These are phyloP conservation scores for Tapera naevia DNA, from an alignment of 2,797 vertebrate genomes.

Conservation along the genomic window DNA sequence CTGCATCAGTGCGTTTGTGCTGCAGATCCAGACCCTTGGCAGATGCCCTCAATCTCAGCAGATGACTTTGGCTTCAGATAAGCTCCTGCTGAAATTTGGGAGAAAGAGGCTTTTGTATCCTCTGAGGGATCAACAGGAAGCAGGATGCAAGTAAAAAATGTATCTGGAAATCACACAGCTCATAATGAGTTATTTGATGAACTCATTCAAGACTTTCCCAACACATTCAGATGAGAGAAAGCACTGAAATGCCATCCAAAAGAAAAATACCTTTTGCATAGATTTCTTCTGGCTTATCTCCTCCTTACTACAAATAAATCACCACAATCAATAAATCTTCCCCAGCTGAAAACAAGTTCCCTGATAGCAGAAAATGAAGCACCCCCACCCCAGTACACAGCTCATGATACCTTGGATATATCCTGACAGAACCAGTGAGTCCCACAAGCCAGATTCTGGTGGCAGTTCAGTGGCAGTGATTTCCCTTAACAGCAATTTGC, in stretches of 20 bases:
- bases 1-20: neutral
- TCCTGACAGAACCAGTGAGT: neutral
- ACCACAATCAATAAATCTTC: neutral
- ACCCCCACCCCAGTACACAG: neutral
- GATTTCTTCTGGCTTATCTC: neutral
- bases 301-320: neutral
- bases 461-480: neutral
- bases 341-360: neutral
- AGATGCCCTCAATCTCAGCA: neutral
- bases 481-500: neutral
- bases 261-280: constrained; percentile 12
- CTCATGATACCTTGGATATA: neutral
- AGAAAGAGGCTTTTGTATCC: neutral
- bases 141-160: neutral
- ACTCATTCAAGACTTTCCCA: neutral
- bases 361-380: neutral
- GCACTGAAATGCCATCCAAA: neutral
- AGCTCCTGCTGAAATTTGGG: neutral
- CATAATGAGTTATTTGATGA: neutral
- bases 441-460: neutral
- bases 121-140: neutral
- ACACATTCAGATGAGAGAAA: neutral
- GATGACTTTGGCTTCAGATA: neutral
- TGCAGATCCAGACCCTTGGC: neutral
- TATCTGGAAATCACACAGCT: neutral